These are phyloP conservation scores for Helicolenus hilgendorfi DNA, from an alignment of 2,797 vertebrate genomes.

Conservation along the genomic window DNA sequence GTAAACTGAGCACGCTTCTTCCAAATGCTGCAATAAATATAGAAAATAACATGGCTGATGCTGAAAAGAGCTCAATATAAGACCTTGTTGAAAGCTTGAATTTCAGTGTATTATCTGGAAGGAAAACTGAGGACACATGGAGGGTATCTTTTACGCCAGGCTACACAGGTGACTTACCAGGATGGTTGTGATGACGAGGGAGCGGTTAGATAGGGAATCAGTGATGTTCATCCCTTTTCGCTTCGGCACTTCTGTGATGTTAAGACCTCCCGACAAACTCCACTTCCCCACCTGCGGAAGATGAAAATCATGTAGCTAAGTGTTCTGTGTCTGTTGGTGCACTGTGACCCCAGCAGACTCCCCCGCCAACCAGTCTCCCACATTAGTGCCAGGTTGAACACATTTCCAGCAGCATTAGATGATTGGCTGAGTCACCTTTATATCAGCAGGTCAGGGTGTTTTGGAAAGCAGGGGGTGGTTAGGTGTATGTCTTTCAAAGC, in stretches of 20 bases:
- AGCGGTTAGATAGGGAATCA: conserved; percentile 97
- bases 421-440: conserved; percentile 82
- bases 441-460: conserved; percentile 47
- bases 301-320: conserved; percentile 68
- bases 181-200: conserved; percentile 96
- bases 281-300: conserved; percentile 95
- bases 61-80: not conserved
- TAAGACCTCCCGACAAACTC: conserved; percentile 95
- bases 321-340: conserved; percentile 55
- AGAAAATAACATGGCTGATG: not conserved
- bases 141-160: not conserved
- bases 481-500: conserved; percentile 33
- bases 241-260: conserved; percentile 96
- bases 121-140: not conserved
- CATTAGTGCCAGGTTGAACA: conserved; percentile 76
- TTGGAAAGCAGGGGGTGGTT: conserved; percentile 38
- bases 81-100: not conserved
- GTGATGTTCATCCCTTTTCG: conserved; percentile 97
- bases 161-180: conserved; percentile 90
- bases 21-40: not conserved
- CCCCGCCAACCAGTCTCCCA: conserved; percentile 54
- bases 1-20: not conserved
- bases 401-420: conserved; percentile 80
- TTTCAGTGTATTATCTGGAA: not conserved
- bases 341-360: conserved; percentile 66